Base-by-base conservation (phyloP, 2,888 invertebrate species). In the Platycheirus albimanus region DNA sequence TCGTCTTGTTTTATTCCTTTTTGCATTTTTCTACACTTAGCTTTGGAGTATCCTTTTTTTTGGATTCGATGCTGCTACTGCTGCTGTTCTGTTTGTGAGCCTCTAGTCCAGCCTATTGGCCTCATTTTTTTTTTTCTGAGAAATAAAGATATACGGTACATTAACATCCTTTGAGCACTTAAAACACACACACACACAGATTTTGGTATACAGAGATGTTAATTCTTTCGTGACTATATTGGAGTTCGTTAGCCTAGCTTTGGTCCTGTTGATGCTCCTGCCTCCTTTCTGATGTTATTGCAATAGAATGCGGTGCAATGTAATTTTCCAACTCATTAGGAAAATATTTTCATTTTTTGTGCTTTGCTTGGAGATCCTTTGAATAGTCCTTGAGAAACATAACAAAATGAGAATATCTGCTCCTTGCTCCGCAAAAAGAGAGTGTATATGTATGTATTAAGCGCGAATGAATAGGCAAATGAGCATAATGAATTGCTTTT, bases 321-420 rank as follows among this genome's bases (percentile, higher is more conserved):
- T 71, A 81, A 72, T 77, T 77, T 81, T 81, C 81, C 81, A 71
- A 77, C 81, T 81, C 81, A 81, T 81, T 81, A 81, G 77, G 77
- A 76, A 52, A 77, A 71, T 67, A 63, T 72, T 71, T 81, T 52
- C 66, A 24, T 19, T 61, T 61, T 45, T 43, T 33, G 15, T 15
- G 3, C 43, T 19, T 11, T 43, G 47, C 71, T 66, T 4, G 5
- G 24, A 5, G 24, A 4, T 33, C 51, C 49, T 51, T 74, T 81
- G 52, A 67, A 77, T 58, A 33, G 61, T 77, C 49, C 71, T 63
- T 56, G 33, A 71, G 47, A 76, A 61, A 17, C 11, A 61, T 38
- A 66, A 54, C 58, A 47, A 61, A 70, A 43, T 64, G 69, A 38
- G 66, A 70, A 66, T 36, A 70, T 64, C 58, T 24, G 36, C 45